Conservation (phyloP, 1,140 invertebrate genomes). For the Popillia japonica region DNA sequence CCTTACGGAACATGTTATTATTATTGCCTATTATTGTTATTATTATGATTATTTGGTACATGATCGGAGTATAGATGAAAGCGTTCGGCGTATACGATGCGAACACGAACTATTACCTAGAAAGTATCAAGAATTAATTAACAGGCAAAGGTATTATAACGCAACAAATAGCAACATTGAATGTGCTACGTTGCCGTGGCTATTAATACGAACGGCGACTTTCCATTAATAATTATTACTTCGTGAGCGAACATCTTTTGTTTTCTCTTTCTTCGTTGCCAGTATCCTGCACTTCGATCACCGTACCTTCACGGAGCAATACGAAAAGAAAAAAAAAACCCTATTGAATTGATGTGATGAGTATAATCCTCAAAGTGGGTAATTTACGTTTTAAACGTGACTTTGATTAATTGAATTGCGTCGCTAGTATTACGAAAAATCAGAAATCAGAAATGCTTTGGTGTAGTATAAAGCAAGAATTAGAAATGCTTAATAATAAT, state of each 20-base stretch:
- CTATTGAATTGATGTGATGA: not conserved
- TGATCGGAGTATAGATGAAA: not conserved
- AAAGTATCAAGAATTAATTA: not conserved
- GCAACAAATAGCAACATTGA: not conserved
- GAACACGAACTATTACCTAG: not conserved
- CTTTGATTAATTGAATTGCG: not conserved
- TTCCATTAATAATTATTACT: conserved; percentile 11
- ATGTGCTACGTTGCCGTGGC: not conserved
- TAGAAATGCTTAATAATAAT: too few species aligned
- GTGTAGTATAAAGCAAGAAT: too few species aligned
- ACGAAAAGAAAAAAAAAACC: not conserved
- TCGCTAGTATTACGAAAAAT: not conserved
- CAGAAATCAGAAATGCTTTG: too few species aligned
- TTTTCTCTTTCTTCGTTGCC: not conserved
- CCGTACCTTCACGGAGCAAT: not conserved
- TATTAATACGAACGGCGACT: not conserved
- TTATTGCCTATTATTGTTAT: conserved; percentile 12
- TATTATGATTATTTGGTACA: not conserved
- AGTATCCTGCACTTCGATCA: too few species aligned
- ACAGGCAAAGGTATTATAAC: not conserved
- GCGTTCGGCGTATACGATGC: not conserved
- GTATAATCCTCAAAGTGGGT: not conserved
- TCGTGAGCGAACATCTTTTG: not conserved
- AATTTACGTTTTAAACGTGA: conserved; percentile 7
- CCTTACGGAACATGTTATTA: not conserved